A percentile compares a stretch with the other conserved stretches of the same genome.
These are phyloP conservation scores for Catalaphyllia jardinei DNA, from an alignment of 64 coral and sea anemone species.

Conservation along the genomic window DNA sequence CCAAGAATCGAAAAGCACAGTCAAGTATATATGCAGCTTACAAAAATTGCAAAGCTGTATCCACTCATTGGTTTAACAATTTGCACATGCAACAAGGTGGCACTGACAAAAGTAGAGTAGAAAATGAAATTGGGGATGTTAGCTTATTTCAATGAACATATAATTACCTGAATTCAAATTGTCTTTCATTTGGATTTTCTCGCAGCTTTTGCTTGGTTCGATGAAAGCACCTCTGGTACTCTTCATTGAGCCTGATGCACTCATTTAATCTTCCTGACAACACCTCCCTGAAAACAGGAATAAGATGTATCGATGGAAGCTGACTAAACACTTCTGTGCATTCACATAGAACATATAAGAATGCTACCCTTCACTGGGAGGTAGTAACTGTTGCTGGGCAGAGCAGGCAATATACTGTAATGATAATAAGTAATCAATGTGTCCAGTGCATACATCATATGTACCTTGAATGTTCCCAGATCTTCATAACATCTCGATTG, in stretches of 20 bases:
- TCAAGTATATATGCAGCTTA: too few relatives aligned
- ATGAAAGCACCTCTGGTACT: slow-evolving; percentile 92
- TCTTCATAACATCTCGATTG: slow-evolving; percentile 78
- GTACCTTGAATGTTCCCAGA: slow-evolving; percentile 95
- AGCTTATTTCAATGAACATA: neutral
- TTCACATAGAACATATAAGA: too few relatives aligned
- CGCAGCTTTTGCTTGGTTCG: slow-evolving; percentile 92
- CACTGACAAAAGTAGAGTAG: too few relatives aligned
- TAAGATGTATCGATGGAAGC: neutral
- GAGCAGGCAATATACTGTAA: too few relatives aligned
- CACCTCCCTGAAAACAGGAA: slow-evolving; percentile 65
- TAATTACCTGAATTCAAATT: slow-evolving; percentile 97
- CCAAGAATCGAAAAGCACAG: too few relatives aligned
- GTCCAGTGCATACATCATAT: too few relatives aligned
- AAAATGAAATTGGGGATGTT: too few relatives aligned
- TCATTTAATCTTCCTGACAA: slow-evolving; percentile 86
- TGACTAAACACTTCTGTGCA: neutral
- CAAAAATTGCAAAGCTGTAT: too few relatives aligned
- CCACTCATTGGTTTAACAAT: neutral
- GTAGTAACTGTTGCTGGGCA: too few relatives aligned
- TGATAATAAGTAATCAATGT: too few relatives aligned
- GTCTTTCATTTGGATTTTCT: slow-evolving; percentile 88
- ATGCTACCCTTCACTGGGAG: too few relatives aligned
- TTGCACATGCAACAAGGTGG: too few relatives aligned
- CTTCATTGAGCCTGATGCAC: slow-evolving; percentile 85